Evolutionary conservation across 92 coral and sea anemone genomes (phyloP).

Genomic region (Epizoanthus stellaris): DNA sequence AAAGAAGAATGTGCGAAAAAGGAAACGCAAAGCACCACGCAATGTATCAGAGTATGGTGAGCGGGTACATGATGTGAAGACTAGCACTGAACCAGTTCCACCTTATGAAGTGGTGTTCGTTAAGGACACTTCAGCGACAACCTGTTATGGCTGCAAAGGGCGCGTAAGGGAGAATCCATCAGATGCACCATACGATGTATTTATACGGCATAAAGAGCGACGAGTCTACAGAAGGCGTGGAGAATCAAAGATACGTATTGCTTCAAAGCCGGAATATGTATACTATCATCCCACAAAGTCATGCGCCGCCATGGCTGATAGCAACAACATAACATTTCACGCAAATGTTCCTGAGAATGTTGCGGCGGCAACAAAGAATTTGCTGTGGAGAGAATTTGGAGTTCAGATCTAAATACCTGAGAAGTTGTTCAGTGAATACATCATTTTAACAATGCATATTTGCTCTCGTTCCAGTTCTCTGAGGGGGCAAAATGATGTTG

Average conservation of each 20-base stretch:
- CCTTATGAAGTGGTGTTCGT: constrained; percentile 38
- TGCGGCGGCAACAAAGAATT: no score
- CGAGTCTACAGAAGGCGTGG: constrained; percentile 34
- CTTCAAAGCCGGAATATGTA: constrained; percentile 40
- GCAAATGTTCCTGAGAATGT: no score
- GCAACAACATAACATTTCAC: no score
- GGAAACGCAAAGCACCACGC: constrained; percentile 25
- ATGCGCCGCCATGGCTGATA: neutral
- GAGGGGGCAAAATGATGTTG: no score
- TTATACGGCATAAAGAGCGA: constrained; percentile 37
- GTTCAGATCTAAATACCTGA: no score
- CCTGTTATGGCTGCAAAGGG: constrained; percentile 44
- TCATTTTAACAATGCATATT: no score
- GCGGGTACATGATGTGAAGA: constrained; percentile 5
- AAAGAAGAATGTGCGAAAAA: constrained; percentile 21
- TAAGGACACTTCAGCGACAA: constrained; percentile 37
- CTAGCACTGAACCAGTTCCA: neutral
- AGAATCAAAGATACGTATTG: constrained; percentile 35
- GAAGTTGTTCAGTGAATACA: no score
- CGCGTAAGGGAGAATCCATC: constrained; percentile 31
- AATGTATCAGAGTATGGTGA: constrained; percentile 46
- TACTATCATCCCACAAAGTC: constrained; percentile 56
- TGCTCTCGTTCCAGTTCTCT: no score
- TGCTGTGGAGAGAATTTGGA: no score
- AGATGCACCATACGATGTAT: constrained; percentile 16